Evolutionary conservation across 1,140 invertebrate species (phyloP), one percentile per base, ranked within the genome.

Genomic region (Brachionus rubens): DNA sequence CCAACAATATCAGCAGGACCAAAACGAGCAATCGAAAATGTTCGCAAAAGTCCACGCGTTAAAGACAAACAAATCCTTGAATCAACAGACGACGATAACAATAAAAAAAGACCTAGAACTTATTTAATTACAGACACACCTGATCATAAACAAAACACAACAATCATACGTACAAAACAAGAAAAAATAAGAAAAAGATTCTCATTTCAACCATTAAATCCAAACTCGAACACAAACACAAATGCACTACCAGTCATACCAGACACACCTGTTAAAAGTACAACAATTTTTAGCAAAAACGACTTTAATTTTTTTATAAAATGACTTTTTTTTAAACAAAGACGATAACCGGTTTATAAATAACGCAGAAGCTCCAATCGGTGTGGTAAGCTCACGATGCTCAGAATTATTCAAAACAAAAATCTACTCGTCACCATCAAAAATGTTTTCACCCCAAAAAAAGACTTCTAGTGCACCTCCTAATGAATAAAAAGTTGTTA

Each of bases 51-150:
- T 41, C 59, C 59, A 10, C 36, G 36, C 41, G 16, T 24, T 24
- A 65, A 65, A 24, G 21, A 12, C 12, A 21, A 41, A 65, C 24
- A 65, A 43, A 65, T 43, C 21, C 36, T 14, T 7, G 14, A 2
- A 14, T 7, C 43, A n/a, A 72, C 12, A 26, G 46, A 50, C n/a
- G 68, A 72, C 21, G 30, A 72, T 3, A 52, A 70, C 36, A 46
- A 16, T 16, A 72, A 48, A 36, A 72, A 72, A 24, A 19, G 68
- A 36, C 59, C 59, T 9, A 41, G 59, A 19, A 50, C 46, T 28
- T 72, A 72, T 33, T 50, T 72, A 26, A 72, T 72, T 50, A 50
- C 68, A 24, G 68, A 72, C 41, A 72, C 68, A n/a, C 68, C 68
- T 30, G 68, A 72, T 28, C 68, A 72, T 33, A 72, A 72, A 41